Evolutionary conservation across 2,888 invertebrate species (phyloP).

Genomic region (Hirudinaria manillensis): DNA sequence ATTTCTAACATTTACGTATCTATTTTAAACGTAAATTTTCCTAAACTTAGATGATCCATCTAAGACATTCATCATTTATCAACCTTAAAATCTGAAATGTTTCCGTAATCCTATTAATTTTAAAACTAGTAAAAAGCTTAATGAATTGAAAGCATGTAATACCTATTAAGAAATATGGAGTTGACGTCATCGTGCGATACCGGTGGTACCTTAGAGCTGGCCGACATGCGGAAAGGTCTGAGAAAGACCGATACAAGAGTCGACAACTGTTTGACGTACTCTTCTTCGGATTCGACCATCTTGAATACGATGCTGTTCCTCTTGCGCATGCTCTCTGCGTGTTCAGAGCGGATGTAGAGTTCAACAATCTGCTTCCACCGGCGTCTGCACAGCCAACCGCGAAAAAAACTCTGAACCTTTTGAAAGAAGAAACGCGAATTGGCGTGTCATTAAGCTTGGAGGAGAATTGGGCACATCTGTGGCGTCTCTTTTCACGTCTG

Average conservation of each 20-base stretch:
- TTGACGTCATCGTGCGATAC: constrained; percentile 88
- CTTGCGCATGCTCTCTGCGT: constrained; percentile 87
- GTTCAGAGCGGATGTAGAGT: constrained; percentile 68
- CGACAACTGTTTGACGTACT: constrained; percentile 84
- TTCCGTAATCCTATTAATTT: too few relatives aligned
- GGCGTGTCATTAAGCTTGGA: too few relatives aligned
- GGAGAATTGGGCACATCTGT: too few relatives aligned
- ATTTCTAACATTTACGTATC: too few relatives aligned
- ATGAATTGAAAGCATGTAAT: not conserved
- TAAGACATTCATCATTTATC: too few relatives aligned
- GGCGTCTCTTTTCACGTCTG: too few relatives aligned
- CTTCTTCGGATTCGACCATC: constrained; percentile 88
- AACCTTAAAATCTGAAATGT: too few relatives aligned
- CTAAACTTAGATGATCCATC: too few relatives aligned
- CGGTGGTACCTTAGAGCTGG: constrained; percentile 83
- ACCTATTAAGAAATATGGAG: constrained; percentile 81
- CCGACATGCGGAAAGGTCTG: constrained; percentile 80
- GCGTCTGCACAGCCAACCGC: constrained; percentile 83
- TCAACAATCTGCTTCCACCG: constrained; percentile 92
- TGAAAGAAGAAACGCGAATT: too few relatives aligned
- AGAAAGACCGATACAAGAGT: constrained; percentile 77
- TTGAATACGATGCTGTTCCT: constrained; percentile 68
- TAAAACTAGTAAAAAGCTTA: too few relatives aligned
- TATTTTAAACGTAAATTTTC: too few relatives aligned
- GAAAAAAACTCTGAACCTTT: constrained; percentile 75